Conservation (phyloP, 2,797 vertebrate species). For the Sandelia bainsii region DNA sequence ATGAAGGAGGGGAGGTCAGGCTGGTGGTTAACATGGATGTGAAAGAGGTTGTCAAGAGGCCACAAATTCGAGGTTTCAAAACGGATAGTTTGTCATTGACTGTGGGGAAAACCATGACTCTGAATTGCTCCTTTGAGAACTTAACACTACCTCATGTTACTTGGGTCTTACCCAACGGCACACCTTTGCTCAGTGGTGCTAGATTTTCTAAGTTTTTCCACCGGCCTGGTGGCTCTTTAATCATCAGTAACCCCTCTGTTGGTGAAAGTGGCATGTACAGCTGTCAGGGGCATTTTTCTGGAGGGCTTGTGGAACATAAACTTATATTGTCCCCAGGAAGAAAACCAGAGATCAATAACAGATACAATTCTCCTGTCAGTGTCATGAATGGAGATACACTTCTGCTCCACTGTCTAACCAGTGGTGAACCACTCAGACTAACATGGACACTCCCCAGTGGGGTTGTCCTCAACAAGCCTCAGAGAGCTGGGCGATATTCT, state of each 20-base stretch:
- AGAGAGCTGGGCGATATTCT: constrained; percentile 87
- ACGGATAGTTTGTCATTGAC: constrained; percentile 82
- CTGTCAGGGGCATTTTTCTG: constrained; percentile 85
- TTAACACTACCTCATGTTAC: constrained; percentile 75
- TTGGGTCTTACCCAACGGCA: constrained; percentile 91
- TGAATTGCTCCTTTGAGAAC: constrained; percentile 90
- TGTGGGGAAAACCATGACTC: constrained; percentile 85
- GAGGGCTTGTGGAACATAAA: constrained; percentile 82
- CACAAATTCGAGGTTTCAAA: constrained; percentile 76
- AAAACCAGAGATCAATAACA: constrained; percentile 84
- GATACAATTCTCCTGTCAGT: constrained; percentile 85
- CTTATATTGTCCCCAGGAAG: constrained; percentile 86
- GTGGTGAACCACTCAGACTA: constrained; percentile 66
- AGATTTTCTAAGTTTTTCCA: constrained; percentile 86
- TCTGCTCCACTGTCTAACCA: constrained; percentile 86
- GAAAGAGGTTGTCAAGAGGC: constrained; percentile 76
- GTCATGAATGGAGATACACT: constrained; percentile 88
- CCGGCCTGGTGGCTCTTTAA: constrained; percentile 85
- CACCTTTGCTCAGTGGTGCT: constrained; percentile 81
- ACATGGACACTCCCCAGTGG: constrained; percentile 93
- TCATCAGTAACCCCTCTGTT: constrained; percentile 85
- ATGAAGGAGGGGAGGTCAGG: constrained; percentile 91
- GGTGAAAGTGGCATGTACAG: constrained; percentile 89
- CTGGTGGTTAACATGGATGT: constrained; percentile 87
- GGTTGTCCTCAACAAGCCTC: constrained; percentile 83